Conservation (phyloP, 2,113 vertebrate species). For the Xyliphius kryptos region DNA sequence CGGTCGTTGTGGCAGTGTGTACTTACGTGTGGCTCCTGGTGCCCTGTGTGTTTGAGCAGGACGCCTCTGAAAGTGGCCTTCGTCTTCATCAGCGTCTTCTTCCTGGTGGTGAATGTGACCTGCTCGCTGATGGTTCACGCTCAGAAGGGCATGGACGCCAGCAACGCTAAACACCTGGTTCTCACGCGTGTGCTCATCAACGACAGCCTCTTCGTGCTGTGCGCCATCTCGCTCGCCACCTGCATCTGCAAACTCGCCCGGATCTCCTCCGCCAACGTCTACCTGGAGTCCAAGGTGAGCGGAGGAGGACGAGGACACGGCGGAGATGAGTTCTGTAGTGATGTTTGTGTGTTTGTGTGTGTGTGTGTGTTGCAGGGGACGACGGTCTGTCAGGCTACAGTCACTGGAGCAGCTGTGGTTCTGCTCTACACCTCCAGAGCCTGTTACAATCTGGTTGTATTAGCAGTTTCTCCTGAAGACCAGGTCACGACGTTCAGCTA, state of each 20-base stretch:
- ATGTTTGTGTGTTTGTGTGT: not conserved
- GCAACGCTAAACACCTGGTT: conserved; percentile 68
- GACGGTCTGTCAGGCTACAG: conserved; percentile 86
- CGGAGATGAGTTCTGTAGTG: not conserved
- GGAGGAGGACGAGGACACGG: not conserved
- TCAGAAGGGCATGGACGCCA: conserved; percentile 57
- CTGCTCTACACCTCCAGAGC: conserved; percentile 90
- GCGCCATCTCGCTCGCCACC: conserved; percentile 81
- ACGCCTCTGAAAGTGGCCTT: conserved; percentile 79
- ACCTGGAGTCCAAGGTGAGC: conserved; percentile 92
- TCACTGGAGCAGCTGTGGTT: conserved; percentile 79
- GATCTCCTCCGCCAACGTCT: conserved; percentile 95
- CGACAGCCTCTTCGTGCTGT: conserved; percentile 88
- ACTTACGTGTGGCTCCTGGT: not conserved
- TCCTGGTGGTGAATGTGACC: conserved; percentile 86
- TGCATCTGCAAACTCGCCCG: conserved; percentile 91
- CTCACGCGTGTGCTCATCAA: conserved; percentile 82
- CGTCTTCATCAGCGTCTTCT: conserved; percentile 76
- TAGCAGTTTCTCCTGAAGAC: conserved; percentile 76
- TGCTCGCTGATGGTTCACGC: conserved; percentile 80
- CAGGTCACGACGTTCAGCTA: conserved; percentile 85
- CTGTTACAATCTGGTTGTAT: conserved; percentile 90
- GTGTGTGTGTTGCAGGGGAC: conserved; percentile 69
- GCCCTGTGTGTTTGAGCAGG: conserved; percentile 53
- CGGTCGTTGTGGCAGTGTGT: not conserved